Percentiles rank a stretch among this genome's conserved stretches.
Evolutionary conservation across 2,113 vertebrate genomes (phyloP).

Genomic region (Pterocles burchelli): DNA sequence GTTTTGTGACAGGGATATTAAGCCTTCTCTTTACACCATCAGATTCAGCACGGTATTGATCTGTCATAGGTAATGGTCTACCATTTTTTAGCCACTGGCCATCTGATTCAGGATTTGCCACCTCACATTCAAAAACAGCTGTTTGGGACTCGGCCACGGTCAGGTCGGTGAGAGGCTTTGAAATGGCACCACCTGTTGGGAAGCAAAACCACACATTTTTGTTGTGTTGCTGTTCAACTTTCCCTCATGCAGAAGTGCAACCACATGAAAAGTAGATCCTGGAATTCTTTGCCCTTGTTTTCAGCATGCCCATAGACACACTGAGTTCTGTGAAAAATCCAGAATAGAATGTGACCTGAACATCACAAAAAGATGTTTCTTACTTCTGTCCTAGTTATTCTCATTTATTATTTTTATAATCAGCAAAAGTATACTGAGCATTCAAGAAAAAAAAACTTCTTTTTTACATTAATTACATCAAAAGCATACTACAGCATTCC

Average conservation of each 20-base stretch:
- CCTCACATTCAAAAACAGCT: slow-evolving; percentile 91
- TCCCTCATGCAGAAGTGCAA: neutral
- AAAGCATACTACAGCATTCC: neutral
- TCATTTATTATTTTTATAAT: neutral
- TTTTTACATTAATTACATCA: neutral
- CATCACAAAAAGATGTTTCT: neutral
- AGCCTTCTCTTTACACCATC: slow-evolving; percentile 86
- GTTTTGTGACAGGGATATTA: slow-evolving; percentile 81
- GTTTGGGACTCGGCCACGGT: slow-evolving; percentile 93
- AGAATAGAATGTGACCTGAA: neutral
- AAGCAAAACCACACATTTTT: neutral
- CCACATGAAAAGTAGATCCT: neutral
- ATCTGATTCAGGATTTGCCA: slow-evolving; percentile 89
- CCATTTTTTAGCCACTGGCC: slow-evolving; percentile 92
- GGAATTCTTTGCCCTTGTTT: neutral
- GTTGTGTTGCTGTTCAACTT: neutral
- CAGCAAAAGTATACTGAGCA: neutral
- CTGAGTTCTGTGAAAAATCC: neutral
- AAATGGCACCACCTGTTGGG: slow-evolving; percentile 91
- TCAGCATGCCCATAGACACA: neutral
- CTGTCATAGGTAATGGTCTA: slow-evolving; percentile 77
- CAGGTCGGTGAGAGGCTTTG: slow-evolving; percentile 89
- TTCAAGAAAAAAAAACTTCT: rapidly evolving
- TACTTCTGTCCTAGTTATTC: neutral
- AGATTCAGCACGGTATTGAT: slow-evolving; percentile 83